Percentiles rank a stretch among this genome's conserved stretches.
phyloP scores from a whole-genome alignment of 1,140 invertebrate species.

The Gryon sp. region DNA sequence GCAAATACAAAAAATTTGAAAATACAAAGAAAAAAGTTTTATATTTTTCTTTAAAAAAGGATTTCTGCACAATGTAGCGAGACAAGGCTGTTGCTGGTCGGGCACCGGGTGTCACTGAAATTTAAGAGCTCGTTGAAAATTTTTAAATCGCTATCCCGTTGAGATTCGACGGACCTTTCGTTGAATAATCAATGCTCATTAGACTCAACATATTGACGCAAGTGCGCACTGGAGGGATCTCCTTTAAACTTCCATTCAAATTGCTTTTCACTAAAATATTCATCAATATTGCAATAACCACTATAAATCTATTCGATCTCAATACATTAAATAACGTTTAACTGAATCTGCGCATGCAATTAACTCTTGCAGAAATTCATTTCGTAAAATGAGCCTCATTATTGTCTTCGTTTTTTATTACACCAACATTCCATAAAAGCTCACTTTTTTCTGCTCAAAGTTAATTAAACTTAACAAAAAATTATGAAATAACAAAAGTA shows the following conservation, averaged over 20 bases:
- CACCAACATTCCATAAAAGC: too few species aligned
- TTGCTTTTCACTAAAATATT: conserved; percentile 45
- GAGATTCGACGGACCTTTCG: conserved; percentile 49
- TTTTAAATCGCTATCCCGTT: conserved; percentile 54
- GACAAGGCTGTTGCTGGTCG: background rate
- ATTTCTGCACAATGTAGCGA: conserved; percentile 16
- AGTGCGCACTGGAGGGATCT: conserved; percentile 4
- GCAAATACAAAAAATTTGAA: too few species aligned
- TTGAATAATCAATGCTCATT: conserved; percentile 58
- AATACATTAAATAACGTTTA: conserved; percentile 38
- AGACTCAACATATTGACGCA: conserved; percentile 23
- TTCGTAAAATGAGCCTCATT: background rate
- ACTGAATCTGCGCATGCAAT: background rate
- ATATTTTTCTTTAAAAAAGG: conserved; percentile 40
- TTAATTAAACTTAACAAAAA: too few species aligned
- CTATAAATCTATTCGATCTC: conserved; percentile 33
- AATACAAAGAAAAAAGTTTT: too few species aligned
- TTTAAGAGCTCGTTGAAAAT: conserved; percentile 69
- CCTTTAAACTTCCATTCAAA: conserved; percentile 41
- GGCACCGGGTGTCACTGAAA: conserved; percentile 51
- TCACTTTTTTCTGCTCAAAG: too few species aligned
- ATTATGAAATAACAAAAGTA: too few species aligned
- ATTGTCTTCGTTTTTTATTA: too few species aligned
- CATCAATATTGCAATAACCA: conserved; percentile 44
- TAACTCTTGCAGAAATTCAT: conserved; percentile 10